Conservation (phyloP, 2,113 vertebrate species). For the Turnix velox region DNA sequence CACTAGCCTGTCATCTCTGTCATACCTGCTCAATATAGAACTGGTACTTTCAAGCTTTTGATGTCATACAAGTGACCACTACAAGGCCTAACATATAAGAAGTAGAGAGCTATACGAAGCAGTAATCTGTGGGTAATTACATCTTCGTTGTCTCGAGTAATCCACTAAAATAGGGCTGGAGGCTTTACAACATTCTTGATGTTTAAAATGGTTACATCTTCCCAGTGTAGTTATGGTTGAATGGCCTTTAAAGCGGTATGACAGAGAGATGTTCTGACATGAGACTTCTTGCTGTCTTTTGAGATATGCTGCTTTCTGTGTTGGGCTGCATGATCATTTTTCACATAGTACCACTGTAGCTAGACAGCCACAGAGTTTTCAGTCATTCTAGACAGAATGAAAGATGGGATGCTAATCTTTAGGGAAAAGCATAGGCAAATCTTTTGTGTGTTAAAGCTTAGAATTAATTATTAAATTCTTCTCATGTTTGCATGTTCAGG, state of each 20-base stretch:
- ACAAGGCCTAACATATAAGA: not conserved
- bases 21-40: not conserved
- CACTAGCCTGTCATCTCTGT: too few species aligned
- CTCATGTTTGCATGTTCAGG: slow-evolving; percentile 22
- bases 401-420: not conserved
- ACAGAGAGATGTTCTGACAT: not conserved
- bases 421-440: slow-evolving; percentile 8
- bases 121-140: not conserved
- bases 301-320: not conserved
- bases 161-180: not conserved
- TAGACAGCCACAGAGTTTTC: not conserved
- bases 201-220: not conserved
- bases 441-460: not conserved
- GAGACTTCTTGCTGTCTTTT: not conserved
- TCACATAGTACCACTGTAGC: not conserved
- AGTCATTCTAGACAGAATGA: not conserved
- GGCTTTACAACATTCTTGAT: not conserved
- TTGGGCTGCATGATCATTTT: not conserved
- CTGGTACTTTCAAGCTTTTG: not conserved
- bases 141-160: not conserved
- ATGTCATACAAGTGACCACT: not conserved
- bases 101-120: not conserved
- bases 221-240: not conserved
- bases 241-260: not conserved
- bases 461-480: not conserved